Conservation (phyloP, 2,797 vertebrate species). For the Coranthus polyacanthus region DNA sequence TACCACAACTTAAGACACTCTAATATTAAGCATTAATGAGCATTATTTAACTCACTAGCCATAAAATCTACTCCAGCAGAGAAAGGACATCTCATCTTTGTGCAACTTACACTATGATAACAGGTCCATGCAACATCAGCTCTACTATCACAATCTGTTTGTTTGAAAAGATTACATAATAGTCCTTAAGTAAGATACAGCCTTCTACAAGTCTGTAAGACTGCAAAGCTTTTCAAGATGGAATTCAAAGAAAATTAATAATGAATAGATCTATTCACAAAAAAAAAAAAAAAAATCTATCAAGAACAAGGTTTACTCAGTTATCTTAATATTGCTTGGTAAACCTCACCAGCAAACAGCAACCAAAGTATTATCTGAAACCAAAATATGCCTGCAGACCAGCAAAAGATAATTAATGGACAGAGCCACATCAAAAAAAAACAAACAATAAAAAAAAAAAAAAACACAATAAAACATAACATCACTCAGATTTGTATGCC, state of each 20-base stretch:
- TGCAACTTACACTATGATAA: no score
- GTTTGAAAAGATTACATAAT: not conserved
- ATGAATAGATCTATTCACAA: not conserved
- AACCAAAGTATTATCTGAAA: not conserved
- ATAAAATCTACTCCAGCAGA: not conserved
- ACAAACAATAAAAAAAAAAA: no score
- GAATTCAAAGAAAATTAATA: not conserved
- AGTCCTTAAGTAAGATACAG: not conserved
- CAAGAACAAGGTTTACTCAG: not conserved
- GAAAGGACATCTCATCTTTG: no score
- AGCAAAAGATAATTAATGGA: no score
- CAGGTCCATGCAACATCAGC: not conserved
- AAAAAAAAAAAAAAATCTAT: not conserved
- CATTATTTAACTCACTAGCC: not conserved
- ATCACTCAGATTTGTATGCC: no score
- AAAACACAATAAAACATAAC: no score
- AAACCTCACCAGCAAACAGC: not conserved
- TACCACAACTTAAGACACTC: not conserved
- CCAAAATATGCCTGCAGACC: not conserved
- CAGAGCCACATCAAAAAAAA: no score
- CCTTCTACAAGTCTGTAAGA: no score
- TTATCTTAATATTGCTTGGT: constrained; percentile 2
- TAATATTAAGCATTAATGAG: not conserved
- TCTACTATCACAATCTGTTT: not conserved
- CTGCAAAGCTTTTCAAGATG: not conserved